Conservation (phyloP, 1,140 invertebrate genomes). For the Scaptomyza hsui region DNA sequence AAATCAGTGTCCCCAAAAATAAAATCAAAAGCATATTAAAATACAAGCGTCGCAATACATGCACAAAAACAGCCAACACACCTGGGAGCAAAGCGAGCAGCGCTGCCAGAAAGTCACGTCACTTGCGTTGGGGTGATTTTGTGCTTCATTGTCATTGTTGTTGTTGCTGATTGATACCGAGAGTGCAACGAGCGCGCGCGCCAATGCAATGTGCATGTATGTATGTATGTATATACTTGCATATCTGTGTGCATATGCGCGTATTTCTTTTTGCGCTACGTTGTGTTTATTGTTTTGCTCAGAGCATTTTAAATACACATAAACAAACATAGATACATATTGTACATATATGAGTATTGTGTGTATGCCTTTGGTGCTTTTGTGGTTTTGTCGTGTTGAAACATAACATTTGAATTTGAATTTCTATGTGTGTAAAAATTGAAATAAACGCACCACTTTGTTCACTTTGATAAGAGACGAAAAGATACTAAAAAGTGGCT, state of each 20-base stretch:
- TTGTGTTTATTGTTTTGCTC: conserved; percentile 37
- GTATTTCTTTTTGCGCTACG: conserved; percentile 23
- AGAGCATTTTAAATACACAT: background rate
- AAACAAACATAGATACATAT: conserved; percentile 15
- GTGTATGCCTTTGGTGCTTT: conserved; percentile 33
- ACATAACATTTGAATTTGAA: conserved; percentile 32
- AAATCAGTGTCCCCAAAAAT: conserved; percentile 63
- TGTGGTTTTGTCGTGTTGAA: conserved; percentile 9
- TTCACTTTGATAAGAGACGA: conserved; percentile 50
- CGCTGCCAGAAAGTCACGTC: conserved; percentile 63
- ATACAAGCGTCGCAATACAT: conserved; percentile 26
- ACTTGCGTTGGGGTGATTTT: conserved; percentile 45
- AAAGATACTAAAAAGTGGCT: conserved; percentile 9
- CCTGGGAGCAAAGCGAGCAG: conserved; percentile 51
- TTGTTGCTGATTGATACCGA: conserved; percentile 12
- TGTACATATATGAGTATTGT: too few species aligned
- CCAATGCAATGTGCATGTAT: conserved; percentile 30
- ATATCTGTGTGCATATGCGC: conserved; percentile 2
- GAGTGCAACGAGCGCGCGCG: conserved; percentile 62
- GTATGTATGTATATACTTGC: conserved; percentile 4
- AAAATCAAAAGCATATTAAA: conserved; percentile 40
- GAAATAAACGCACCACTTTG: conserved; percentile 14
- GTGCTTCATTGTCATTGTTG: conserved; percentile 32
- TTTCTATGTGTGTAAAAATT: conserved; percentile 12
- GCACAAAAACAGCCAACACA: conserved; percentile 32